Conservation (phyloP, 92 coral and sea anemone genomes). For the Epizoanthus rinbou region DNA sequence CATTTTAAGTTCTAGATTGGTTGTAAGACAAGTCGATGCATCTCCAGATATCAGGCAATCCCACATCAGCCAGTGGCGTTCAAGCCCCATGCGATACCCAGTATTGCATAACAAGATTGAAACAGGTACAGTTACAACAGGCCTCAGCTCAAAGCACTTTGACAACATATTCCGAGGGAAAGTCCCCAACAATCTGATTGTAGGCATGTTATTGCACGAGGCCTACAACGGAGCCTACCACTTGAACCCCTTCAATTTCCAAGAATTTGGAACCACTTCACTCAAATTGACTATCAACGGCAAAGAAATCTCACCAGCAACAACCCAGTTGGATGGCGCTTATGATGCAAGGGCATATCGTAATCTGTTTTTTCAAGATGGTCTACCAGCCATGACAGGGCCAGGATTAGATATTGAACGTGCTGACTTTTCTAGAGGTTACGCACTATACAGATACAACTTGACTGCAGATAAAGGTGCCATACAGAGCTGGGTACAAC, state of each 20-base stretch:
- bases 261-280: conserved; percentile 3
- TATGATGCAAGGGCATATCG: conserved; percentile 34
- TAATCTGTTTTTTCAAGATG: conserved; percentile 20
- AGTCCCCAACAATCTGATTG: conserved; percentile 38
- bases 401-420: conserved; percentile 41
- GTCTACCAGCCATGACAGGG: conserved; percentile 6
- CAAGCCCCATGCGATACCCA: background rate
- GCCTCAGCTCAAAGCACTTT: background rate
- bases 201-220: conserved; percentile 36
- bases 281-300: conserved; percentile 35
- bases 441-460: conserved; percentile 33
- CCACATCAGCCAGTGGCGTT: background rate
- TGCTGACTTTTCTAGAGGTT: conserved; percentile 43
- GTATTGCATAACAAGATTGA: background rate
- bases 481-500: conserved; percentile 5
- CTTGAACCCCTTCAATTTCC: conserved; percentile 48
- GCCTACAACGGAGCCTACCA: conserved; percentile 45
- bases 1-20: background rate
- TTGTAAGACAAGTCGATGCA: background rate
- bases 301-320: conserved; percentile 27
- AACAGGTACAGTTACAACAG: background rate
- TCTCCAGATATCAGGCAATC: background rate
- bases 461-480: conserved; percentile 50
- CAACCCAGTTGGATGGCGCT: background rate
- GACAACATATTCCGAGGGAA: conserved; percentile 35